Conservation (phyloP, 2,888 invertebrate species). For the Bellardia pandia region DNA sequence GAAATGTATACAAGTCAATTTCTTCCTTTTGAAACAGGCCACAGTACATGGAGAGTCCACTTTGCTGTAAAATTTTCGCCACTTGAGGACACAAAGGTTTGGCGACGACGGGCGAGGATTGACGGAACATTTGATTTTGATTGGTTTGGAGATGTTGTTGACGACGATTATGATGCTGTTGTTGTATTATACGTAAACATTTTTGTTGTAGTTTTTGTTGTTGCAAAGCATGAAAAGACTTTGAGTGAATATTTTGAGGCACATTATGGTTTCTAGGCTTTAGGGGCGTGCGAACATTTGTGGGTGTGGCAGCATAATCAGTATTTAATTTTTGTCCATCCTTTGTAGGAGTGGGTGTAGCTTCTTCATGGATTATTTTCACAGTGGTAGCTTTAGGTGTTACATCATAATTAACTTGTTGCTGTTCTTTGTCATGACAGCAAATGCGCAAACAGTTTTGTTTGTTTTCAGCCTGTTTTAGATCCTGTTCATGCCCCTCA, state of each 20-base stretch:
- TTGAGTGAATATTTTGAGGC: conserved; percentile 18
- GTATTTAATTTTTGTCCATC: not conserved
- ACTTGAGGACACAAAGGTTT: conserved; percentile 54
- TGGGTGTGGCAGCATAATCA: conserved; percentile 48
- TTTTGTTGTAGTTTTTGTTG: conserved; percentile 44
- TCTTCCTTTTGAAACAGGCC: conserved; percentile 79
- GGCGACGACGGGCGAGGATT: conserved; percentile 57
- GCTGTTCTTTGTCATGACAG: conserved; percentile 11
- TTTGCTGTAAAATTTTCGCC: conserved; percentile 53
- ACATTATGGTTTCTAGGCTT: conserved; percentile 51
- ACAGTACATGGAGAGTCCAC: conserved; percentile 76
- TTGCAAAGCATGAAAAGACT: conserved; percentile 9
- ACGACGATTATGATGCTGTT: not conserved
- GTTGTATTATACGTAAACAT: conserved; percentile 14
- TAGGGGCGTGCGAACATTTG: conserved; percentile 51
- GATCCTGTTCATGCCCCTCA: conserved; percentile 38
- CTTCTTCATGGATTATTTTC: conserved; percentile 34
- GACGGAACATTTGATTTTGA: conserved; percentile 35
- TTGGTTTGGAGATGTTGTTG: not conserved
- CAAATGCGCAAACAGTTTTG: not conserved
- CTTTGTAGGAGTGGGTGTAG: not conserved
- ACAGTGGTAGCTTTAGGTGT: conserved; percentile 32
- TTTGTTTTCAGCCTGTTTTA: not conserved
- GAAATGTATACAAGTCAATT: conserved; percentile 77
- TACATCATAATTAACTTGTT: not conserved